Percentiles rank a stretch among this genome's conserved stretches.
phyloP scores from a whole-genome alignment of 1,140 invertebrate genomes.

The Helicoverpa zea region DNA sequence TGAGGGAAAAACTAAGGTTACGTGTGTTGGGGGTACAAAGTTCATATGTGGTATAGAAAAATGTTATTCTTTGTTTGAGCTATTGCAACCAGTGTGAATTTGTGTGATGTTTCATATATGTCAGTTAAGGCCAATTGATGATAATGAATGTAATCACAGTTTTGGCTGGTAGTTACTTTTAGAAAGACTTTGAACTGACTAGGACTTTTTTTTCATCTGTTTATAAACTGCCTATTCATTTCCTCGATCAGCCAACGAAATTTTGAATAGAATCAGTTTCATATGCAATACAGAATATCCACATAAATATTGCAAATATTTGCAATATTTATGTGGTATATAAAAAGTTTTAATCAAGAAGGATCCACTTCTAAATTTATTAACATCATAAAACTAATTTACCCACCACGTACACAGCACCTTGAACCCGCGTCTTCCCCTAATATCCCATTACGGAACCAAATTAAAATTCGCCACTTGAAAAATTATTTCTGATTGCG shows the following conservation, averaged over 20 bases:
- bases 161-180: too few relatives aligned
- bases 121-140: too few relatives aligned
- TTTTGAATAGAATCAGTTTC: not conserved
- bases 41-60: not conserved
- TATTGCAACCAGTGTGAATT: too few relatives aligned
- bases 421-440: conserved; percentile 23
- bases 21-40: not conserved
- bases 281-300: too few relatives aligned
- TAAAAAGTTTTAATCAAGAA: not conserved
- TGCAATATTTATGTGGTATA: too few relatives aligned
- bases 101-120: too few relatives aligned
- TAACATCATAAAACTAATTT: not conserved
- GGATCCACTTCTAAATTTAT: not conserved
- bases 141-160: too few relatives aligned
- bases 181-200: too few relatives aligned
- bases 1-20: not conserved
- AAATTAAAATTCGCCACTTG: conserved; percentile 50
- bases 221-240: too few relatives aligned
- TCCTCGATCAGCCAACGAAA: not conserved
- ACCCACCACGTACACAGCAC: conserved; percentile 4
- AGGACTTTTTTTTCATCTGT: too few relatives aligned
- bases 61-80: not conserved
- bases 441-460: conserved; percentile 45
- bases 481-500: conserved; percentile 51
- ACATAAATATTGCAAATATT: too few relatives aligned